Conservation (phyloP, 1,140 invertebrate species). For the Carposina sasakii region DNA sequence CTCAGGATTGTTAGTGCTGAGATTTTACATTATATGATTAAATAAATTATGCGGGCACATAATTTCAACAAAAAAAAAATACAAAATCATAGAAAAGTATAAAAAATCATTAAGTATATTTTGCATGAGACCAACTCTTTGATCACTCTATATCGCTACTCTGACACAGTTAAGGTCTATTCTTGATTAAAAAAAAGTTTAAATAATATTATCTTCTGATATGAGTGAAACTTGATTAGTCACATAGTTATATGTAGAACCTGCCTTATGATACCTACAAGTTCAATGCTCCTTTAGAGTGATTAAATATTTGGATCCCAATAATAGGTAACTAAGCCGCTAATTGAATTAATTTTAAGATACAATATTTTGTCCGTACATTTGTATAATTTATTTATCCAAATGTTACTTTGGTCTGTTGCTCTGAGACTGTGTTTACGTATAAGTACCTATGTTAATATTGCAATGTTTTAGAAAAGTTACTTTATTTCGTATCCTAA, state of each 20-base stretch:
- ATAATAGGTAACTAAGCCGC: slow-evolving; percentile 6
- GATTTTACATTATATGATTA: too few relatives aligned
- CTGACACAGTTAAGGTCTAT: too few relatives aligned
- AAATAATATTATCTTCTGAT: too few relatives aligned
- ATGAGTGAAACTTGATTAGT: too few relatives aligned
- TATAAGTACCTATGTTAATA: slow-evolving; percentile 14
- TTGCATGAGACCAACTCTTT: slow-evolving; percentile 22
- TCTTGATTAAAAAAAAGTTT: too few relatives aligned
- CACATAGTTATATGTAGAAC: too few relatives aligned
- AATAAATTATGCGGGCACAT: too few relatives aligned
- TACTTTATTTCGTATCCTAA: too few relatives aligned
- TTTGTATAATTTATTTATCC: slow-evolving; percentile 10
- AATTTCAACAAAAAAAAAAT: too few relatives aligned
- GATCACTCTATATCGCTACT: slow-evolving; percentile 23
- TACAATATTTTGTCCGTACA: slow-evolving; percentile 1
- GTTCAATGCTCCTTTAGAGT: slow-evolving; percentile 18
- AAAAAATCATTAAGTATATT: slow-evolving; percentile 53
- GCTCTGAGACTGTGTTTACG: slow-evolving; percentile 33
- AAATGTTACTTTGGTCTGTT: slow-evolving; percentile 31
- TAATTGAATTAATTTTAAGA: neutral
- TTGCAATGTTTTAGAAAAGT: neutral
- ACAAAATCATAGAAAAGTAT: slow-evolving; percentile 50
- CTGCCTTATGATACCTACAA: too few relatives aligned
- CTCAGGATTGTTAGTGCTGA: too few relatives aligned
- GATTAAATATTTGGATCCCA: slow-evolving; percentile 20